Percentiles rank a stretch among this genome's conserved stretches.
Conservation (phyloP, 1,140 invertebrate species). For the Hormaphis cornu region DNA sequence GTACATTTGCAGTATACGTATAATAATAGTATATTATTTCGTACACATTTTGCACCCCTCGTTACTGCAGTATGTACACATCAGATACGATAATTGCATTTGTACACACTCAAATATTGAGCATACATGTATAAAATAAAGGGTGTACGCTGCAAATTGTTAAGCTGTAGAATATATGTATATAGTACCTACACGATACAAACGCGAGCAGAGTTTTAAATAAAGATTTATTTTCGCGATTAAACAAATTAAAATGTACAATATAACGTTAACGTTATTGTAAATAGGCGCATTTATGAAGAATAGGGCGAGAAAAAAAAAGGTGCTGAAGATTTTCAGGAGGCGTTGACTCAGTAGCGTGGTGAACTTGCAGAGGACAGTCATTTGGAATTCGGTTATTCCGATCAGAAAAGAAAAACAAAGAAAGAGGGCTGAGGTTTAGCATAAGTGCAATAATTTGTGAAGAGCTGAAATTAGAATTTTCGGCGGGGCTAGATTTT, state of each 20-base stretch:
- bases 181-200: background rate
- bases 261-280: background rate
- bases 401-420: no score
- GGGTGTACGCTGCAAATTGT: no score
- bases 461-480: no score
- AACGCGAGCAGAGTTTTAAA: background rate
- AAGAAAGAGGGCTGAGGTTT: no score
- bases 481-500: no score
- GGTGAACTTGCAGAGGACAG: no score
- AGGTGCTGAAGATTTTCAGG: no score
- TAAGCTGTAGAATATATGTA: background rate
- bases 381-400: no score
- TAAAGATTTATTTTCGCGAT: background rate
- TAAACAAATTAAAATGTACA: background rate
- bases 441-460: no score
- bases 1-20: background rate
- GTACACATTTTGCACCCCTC: background rate
- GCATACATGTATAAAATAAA: background rate
- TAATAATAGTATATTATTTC: background rate
- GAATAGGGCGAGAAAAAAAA: no score
- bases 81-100: slow-evolving; percentile 26
- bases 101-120: slow-evolving; percentile 1
- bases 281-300: no score
- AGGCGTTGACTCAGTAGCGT: no score
- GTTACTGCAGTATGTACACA: background rate